These are phyloP conservation scores for Cyprinodon tularosa DNA, from an alignment of 2,113 vertebrate genomes.

Conservation along the genomic window DNA sequence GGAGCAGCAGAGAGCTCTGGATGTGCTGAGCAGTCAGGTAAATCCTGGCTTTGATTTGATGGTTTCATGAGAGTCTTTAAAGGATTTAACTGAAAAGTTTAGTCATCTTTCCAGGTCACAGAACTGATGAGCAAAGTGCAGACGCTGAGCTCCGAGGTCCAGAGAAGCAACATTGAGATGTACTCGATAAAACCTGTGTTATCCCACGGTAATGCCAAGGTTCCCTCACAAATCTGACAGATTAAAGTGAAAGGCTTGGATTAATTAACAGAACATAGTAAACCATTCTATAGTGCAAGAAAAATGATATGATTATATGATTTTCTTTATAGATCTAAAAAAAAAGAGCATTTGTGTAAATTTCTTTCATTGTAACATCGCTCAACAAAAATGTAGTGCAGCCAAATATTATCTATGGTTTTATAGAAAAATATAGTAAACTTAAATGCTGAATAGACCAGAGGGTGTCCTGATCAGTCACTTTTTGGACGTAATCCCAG, in stretches of 20 bases:
- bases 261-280: no score
- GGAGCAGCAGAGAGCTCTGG: slow-evolving; percentile 88
- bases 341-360: no score
- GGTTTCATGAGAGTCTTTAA: background rate
- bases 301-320: no score
- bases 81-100: background rate
- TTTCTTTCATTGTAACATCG: background rate
- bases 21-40: slow-evolving; percentile 89
- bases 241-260: background rate
- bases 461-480: no score
- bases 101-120: slow-evolving; percentile 78
- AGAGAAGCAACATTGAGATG: slow-evolving; percentile 86
- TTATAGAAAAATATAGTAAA: no score
- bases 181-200: slow-evolving; percentile 86
- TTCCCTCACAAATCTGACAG: background rate
- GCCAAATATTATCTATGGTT: no score
- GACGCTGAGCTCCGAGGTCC: slow-evolving; percentile 84
- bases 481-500: no score
- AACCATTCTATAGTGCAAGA: no score
- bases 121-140: slow-evolving; percentile 87
- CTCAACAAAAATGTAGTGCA: no score
- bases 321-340: no score
- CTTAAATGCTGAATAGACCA: no score
- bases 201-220: slow-evolving; percentile 83
- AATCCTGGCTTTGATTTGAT: background rate